Conservation (phyloP, 2,113 vertebrate genomes). For the Dipodomys spectabilis region DNA sequence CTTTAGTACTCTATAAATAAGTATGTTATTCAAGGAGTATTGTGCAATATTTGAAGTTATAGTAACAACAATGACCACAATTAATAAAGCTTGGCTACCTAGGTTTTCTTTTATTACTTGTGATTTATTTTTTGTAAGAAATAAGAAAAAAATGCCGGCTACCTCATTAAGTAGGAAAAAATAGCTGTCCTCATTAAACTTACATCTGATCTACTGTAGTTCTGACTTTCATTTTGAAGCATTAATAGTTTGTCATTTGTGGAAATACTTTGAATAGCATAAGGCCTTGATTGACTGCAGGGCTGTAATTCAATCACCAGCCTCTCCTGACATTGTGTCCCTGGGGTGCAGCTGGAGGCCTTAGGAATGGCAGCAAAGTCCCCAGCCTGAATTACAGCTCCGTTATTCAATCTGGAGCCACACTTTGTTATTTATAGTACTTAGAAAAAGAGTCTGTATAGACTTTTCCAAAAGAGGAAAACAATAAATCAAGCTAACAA, state of each 20-base stretch:
- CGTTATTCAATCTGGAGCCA: constrained; percentile 77
- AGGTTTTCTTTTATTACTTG: constrained; percentile 63
- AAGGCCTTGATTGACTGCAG: constrained; percentile 72
- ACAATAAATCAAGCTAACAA: constrained; percentile 82
- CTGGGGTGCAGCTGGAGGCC: constrained; percentile 70
- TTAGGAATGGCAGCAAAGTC: constrained; percentile 81
- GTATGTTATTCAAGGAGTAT: constrained; percentile 25
- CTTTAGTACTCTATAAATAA: constrained; percentile 49
- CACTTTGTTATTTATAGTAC: constrained; percentile 82
- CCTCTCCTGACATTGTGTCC: constrained; percentile 64
- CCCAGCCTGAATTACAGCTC: constrained; percentile 77
- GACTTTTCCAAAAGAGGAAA: constrained; percentile 79
- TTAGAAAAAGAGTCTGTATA: constrained; percentile 69
- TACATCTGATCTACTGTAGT: constrained; percentile 79
- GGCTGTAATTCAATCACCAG: constrained; percentile 74
- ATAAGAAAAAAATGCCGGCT: constrained; percentile 59
- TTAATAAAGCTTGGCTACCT: constrained; percentile 46
- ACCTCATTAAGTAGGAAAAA: constrained; percentile 74
- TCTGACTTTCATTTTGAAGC: constrained; percentile 79
- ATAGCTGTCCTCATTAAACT: constrained; percentile 79
- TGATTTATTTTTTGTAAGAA: constrained; percentile 78
- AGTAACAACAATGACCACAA: constrained; percentile 54
- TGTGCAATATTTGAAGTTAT: constrained; percentile 65
- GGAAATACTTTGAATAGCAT: constrained; percentile 77
- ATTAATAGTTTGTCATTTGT: constrained; percentile 79